A percentile compares a stretch with the other conserved stretches of the same genome.
These are phyloP conservation scores for Dissostichus mawsoni DNA, from an alignment of 2,113 vertebrate species.

Conservation along the genomic window DNA sequence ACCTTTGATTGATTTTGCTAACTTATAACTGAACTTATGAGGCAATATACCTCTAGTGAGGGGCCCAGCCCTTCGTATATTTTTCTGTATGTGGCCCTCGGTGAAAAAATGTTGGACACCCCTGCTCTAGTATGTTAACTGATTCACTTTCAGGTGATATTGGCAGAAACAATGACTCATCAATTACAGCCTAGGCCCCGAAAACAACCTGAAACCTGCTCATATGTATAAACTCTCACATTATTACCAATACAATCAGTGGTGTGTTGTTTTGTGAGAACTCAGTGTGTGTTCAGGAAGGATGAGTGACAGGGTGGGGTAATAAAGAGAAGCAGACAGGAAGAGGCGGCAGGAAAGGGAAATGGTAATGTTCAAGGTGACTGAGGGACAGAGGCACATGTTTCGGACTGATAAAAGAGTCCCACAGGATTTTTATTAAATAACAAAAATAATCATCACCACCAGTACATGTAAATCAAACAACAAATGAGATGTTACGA, in stretches of 20 bases:
- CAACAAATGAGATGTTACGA: not conserved
- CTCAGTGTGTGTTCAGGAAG: slow-evolving; percentile 31
- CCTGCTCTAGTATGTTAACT: not conserved
- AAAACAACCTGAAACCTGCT: not conserved
- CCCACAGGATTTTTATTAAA: not conserved
- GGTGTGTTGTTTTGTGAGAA: not conserved
- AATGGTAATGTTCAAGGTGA: slow-evolving; percentile 47
- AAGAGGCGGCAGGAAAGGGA: slow-evolving; percentile 58
- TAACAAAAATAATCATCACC: not conserved
- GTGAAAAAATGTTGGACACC: too few species aligned
- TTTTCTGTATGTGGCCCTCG: too few species aligned
- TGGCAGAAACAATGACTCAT: not conserved
- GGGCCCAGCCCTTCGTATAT: too few species aligned
- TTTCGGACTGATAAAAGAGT: slow-evolving; percentile 35
- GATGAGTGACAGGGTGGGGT: slow-evolving; percentile 49
- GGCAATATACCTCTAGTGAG: too few species aligned
- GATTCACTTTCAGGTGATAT: not conserved
- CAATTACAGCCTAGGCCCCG: not conserved
- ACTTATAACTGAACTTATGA: too few species aligned
- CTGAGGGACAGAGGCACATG: slow-evolving; percentile 22
- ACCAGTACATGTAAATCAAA: not conserved
- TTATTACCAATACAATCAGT: not conserved
- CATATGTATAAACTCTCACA: not conserved
- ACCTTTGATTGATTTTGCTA: too few species aligned
- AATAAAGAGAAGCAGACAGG: slow-evolving; percentile 57